phyloP scores from a whole-genome alignment of 2,113 vertebrate species.

The Sturnira hondurensis region DNA sequence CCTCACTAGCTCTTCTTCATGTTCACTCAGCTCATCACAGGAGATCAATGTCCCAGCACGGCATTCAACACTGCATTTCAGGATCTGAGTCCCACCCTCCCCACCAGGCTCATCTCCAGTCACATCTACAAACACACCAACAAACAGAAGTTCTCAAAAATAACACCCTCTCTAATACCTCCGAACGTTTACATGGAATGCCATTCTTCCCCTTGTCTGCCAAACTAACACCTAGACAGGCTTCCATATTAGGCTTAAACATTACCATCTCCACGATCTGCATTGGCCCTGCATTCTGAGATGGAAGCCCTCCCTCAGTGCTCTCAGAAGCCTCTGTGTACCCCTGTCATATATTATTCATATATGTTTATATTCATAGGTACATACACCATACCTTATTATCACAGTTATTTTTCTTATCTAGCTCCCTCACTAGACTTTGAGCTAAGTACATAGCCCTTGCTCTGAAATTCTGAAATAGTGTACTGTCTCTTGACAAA shows the following conservation, averaged over 20 bases:
- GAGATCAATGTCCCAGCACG: neutral
- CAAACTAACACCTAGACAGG: neutral
- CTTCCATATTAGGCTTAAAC: neutral
- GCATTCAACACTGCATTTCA: neutral
- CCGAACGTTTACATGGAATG: neutral
- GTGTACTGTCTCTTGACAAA: neutral
- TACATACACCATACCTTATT: neutral
- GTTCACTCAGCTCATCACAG: neutral
- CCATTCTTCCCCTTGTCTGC: no score
- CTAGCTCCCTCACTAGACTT: neutral
- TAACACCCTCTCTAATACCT: neutral
- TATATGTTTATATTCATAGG: neutral
- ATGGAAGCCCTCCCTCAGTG: neutral
- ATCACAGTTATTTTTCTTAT: neutral
- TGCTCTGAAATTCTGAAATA: neutral
- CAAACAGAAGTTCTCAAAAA: neutral
- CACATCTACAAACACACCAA: neutral
- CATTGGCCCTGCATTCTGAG: neutral
- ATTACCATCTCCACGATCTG: neutral
- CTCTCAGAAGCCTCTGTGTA: neutral
- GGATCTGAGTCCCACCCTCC: no score
- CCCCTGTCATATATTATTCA: neutral
- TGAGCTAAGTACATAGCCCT: neutral
- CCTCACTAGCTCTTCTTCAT: neutral
- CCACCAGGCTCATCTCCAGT: neutral